Base-by-base conservation (phyloP, 2,888 invertebrate genomes). In the Heteropelma amictum region DNA sequence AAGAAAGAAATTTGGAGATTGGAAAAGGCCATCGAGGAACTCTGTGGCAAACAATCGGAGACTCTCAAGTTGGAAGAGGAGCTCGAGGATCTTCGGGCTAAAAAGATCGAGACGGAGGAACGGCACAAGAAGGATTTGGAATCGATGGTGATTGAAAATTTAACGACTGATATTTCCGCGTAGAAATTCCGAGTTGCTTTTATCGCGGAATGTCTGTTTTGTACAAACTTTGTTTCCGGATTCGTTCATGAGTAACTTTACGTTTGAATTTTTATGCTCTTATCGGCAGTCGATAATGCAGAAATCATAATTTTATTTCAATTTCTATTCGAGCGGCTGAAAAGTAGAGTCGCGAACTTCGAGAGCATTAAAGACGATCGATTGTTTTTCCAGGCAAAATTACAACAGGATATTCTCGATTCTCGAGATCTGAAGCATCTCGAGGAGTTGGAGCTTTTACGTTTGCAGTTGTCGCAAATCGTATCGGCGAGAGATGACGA, bases 81-180 rank as follows among this genome's bases (percentile, higher is more conserved):
- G 38, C 58, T 83, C 7, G 73, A 77, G 1, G 79, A 82, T 19
- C 51, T 85, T 0, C 76, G 65, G 12, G 76, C 79, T 2, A 85
- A 81, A 14, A 79, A 83, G 64, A 28, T 61, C 2, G 79, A 82
- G 7, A 45, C 80, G 2, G 84, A 85, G 28, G 77, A 82, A 2
- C 82, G 82, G 12, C 81, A 87, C 21, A 80, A 77, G 58, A 82
- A 79, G 14, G 86, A 88, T 49, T 79, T 87, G 14, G 87, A 86
- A 71, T 76, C 81, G 10, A 85, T 87, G 87, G 82, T 84, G 77
- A 68, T 8, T 2, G 23, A 45, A 21, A 21, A 45, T n/a, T n/a
- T 4, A 21, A 10, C 10, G 1, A 1, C 14, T 12, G 14, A 1
- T 14, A 12, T 12, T 38, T 38, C 2, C 0, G 5, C 8, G 2